Conservation (phyloP, 2,888 invertebrate species). For the Acleris sparsana region DNA sequence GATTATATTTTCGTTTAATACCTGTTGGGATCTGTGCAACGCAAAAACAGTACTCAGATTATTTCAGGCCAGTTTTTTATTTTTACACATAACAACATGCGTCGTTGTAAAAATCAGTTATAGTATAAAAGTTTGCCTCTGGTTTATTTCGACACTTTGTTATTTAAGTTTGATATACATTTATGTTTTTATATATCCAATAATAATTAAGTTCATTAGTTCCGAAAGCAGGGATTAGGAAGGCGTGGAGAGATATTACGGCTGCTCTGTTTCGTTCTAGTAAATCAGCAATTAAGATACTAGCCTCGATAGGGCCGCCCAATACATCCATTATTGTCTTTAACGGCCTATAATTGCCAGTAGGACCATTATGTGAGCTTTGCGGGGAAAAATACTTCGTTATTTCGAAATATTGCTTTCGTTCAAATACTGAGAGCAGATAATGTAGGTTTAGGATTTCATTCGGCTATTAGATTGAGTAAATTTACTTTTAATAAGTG, state of each 20-base stretch:
- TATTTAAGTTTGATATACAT: background rate
- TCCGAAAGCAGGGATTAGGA: constrained; percentile 40
- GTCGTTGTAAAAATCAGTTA: no score
- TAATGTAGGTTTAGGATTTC: constrained; percentile 26
- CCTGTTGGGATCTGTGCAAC: no score
- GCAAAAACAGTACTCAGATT: no score
- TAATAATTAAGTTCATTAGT: constrained; percentile 36
- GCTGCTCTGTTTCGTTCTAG: constrained; percentile 50
- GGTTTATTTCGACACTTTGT: no score
- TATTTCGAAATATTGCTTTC: constrained; percentile 49
- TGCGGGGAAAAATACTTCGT: constrained; percentile 56
- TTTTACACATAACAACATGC: no score
- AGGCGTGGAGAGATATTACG: constrained; percentile 31
- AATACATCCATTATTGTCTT: constrained; percentile 62
- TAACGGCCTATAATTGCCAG: constrained; percentile 65
- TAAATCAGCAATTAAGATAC: constrained; percentile 72
- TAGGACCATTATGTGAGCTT: constrained; percentile 60
- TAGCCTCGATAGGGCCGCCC: constrained; percentile 53
- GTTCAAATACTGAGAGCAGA: constrained; percentile 15
- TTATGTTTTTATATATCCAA: no score
- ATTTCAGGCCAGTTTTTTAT: no score
- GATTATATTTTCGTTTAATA: no score
- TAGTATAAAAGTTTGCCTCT: no score
- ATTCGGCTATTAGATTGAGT: background rate
- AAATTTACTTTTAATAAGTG: no score